Evolutionary conservation across 2,888 invertebrate genomes (phyloP), one percentile per base, ranked within the genome.

Genomic region (Zele albiditarsus): DNA sequence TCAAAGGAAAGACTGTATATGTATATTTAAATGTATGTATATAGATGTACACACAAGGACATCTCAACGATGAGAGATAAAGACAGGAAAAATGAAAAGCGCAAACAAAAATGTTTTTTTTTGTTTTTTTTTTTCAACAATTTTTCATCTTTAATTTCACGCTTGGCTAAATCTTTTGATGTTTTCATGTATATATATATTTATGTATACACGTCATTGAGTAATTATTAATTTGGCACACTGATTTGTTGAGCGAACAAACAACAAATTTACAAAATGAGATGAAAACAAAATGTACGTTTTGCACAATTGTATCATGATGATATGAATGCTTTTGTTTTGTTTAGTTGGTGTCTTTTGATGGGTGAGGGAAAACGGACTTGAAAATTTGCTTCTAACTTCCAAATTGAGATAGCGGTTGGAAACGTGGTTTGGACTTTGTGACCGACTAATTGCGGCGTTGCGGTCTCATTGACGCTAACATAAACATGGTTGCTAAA

Each of bases 371-470:
- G 53, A 53, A 53, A 53, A 20, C 20, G 8, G 20, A 53, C 53
- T 53, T 53, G 53, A 23, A 8, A n/a, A n/a, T n/a, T n/a, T n/a
- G 53, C 20, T 53, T 53, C 53, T 3, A 53, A 53, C 53, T 53
- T 53, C 20, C 53, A 20, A 53, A 53, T 53, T 53, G 53, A 53
- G 53, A 53, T 53, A 8, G 53, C 3, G 53, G 53, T 53, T 23
- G 23, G n/a, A 3, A 8, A 38, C 10, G 53, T 8, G 53, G 20
- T 14, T 53, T 20, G 53, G 53, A n/a, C 20, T 12, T 6, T 53
- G 53, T 53, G n/a, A 53, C 53, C n/a, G n/a, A 53, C 53, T 53
- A 53, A 53, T 53, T 53, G 53, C 23, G 53, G 53, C 53, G 53
- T 53, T 23, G 23, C n/a, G 53, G 23, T 23, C n/a, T 23, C 23